Conservation (phyloP, 2,113 vertebrate species). For the Oryctolagus cuniculus region DNA sequence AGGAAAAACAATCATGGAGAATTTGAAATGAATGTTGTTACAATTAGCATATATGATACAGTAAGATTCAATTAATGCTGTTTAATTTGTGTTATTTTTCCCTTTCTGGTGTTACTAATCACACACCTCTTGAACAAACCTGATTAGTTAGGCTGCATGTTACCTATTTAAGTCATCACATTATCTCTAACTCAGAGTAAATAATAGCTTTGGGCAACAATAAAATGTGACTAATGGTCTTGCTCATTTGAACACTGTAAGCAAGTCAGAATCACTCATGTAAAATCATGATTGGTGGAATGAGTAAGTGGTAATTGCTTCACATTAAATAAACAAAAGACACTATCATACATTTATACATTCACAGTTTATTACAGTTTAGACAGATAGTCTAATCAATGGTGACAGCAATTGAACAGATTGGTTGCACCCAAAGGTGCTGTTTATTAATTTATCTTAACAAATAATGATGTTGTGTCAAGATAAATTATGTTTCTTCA, state of each 20-base stretch:
- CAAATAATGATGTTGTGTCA: constrained; percentile 85
- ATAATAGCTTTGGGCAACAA: constrained; percentile 84
- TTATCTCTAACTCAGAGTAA: constrained; percentile 77
- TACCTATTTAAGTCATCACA: constrained; percentile 82
- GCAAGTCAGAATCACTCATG: constrained; percentile 78
- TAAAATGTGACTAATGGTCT: constrained; percentile 86
- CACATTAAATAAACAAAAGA: constrained; percentile 86
- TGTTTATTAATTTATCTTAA: constrained; percentile 88
- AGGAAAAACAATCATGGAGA: constrained; percentile 40
- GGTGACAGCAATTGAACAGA: constrained; percentile 81
- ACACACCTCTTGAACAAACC: constrained; percentile 77
- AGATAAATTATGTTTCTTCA: constrained; percentile 83
- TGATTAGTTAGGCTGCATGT: constrained; percentile 79
- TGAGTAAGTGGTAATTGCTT: constrained; percentile 86
- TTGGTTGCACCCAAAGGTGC: constrained; percentile 85
- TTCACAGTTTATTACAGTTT: constrained; percentile 82
- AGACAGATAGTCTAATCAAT: constrained; percentile 84
- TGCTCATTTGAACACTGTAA: constrained; percentile 82
- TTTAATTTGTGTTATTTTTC: constrained; percentile 72
- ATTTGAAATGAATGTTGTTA: constrained; percentile 52
- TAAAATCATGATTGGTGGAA: constrained; percentile 83
- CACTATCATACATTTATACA: constrained; percentile 80
- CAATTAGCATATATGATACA: constrained; percentile 40
- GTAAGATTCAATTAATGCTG: constrained; percentile 73
- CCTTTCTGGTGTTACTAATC: constrained; percentile 77